These are phyloP conservation scores for Bombus superbus DNA, from an alignment of 1,140 invertebrate species.

Conservation along the genomic window DNA sequence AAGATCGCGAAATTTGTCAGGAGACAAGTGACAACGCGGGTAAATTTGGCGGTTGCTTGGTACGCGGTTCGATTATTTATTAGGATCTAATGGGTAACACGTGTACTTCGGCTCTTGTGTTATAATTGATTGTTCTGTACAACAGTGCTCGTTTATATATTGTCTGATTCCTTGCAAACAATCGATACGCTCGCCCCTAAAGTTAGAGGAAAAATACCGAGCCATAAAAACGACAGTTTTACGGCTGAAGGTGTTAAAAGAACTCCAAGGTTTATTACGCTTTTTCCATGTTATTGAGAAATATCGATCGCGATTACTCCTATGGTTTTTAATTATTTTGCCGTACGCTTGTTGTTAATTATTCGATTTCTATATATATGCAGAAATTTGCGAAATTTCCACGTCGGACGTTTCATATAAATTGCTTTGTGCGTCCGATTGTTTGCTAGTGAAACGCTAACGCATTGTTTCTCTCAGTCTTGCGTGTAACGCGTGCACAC, in stretches of 20 bases:
- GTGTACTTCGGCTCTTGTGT: conserved; percentile 27
- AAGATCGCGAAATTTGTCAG: conserved; percentile 4
- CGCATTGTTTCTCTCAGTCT: too few species aligned
- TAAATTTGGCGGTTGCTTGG: conserved; percentile 31
- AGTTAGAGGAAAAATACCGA: background rate
- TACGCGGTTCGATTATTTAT: conserved; percentile 69
- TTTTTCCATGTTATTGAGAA: background rate
- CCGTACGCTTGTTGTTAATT: background rate
- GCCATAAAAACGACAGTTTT: background rate
- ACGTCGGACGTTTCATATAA: too few species aligned
- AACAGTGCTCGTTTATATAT: background rate
- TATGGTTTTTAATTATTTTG: background rate
- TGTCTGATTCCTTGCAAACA: background rate
- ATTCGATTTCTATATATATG: background rate
- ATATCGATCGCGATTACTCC: background rate
- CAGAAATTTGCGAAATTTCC: background rate
- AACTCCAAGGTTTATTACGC: background rate
- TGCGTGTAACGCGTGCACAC: too few species aligned
- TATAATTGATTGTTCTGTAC: background rate
- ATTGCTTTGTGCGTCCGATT: too few species aligned
- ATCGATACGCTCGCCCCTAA: background rate
- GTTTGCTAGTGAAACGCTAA: too few species aligned
- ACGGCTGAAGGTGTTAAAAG: background rate
- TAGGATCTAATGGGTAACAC: conserved; percentile 52
- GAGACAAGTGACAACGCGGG: conserved; percentile 11